These are phyloP conservation scores for Drosophila hydei DNA, from an alignment of 1,140 invertebrate species.

Conservation along the genomic window DNA sequence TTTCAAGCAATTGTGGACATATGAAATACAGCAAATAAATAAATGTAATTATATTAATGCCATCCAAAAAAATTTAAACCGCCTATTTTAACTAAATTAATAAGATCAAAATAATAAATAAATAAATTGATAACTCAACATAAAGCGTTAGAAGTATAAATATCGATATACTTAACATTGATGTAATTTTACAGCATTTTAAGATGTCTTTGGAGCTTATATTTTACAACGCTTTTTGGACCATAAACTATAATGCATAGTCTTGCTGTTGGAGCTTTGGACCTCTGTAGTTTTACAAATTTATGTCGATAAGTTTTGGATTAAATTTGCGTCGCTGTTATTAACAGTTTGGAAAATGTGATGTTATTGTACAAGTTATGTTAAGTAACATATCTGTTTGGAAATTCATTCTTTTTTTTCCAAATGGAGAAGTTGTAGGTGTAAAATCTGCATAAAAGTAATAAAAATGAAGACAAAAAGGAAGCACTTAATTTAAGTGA, in stretches of 20 bases:
- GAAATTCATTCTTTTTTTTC: conserved; percentile 38
- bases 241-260: not conserved
- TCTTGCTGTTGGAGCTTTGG: not conserved
- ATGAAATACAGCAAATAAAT: not conserved
- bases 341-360: conserved; percentile 15
- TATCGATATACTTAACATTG: not conserved
- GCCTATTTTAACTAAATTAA: too few species aligned
- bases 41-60: not conserved
- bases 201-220: too few species aligned
- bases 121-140: too few species aligned
- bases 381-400: conserved; percentile 32
- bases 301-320: not conserved
- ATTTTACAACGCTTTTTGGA: too few species aligned
- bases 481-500: conserved; percentile 5
- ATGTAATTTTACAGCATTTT: not conserved
- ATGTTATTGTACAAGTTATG: conserved; percentile 17
- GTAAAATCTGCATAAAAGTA: conserved; percentile 33
- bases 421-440: conserved; percentile 27
- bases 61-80: too few species aligned
- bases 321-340: not conserved
- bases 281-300: not conserved
- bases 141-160: too few species aligned
- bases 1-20: not conserved
- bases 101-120: too few species aligned
- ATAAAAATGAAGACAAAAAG: conserved; percentile 14